A percentile compares a stretch with the other conserved stretches of the same genome.
These are phyloP conservation scores for Pammene aurita DNA, from an alignment of 2,888 invertebrate genomes.

Conservation along the genomic window DNA sequence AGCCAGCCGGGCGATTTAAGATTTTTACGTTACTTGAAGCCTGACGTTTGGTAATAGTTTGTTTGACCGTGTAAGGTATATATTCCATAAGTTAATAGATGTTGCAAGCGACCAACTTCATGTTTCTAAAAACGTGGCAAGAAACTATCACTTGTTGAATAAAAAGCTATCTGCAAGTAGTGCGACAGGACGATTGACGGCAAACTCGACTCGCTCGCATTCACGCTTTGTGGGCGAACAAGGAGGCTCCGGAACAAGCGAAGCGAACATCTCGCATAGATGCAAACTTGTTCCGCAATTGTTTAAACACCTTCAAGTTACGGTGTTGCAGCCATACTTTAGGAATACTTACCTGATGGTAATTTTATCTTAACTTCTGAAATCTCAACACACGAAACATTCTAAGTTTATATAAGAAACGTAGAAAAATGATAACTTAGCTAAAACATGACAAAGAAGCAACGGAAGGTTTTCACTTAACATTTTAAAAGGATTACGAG, in stretches of 20 bases:
- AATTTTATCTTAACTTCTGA: conserved; percentile 4
- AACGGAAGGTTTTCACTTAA: conserved; percentile 58
- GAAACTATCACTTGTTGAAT: conserved; percentile 9
- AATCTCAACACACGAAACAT: neutral
- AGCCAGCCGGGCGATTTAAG: neutral
- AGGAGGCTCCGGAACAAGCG: conserved; percentile 21
- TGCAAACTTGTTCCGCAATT: conserved; percentile 31
- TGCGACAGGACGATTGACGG: conserved; percentile 20
- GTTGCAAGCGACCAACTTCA: too few species aligned
- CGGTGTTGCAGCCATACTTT: conserved; percentile 18
- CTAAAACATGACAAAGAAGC: conserved; percentile 51
- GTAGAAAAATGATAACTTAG: conserved; percentile 48
- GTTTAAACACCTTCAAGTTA: conserved; percentile 32
- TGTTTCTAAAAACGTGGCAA: neutral
- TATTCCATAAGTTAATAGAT: too few species aligned
- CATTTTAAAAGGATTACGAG: conserved; percentile 71
- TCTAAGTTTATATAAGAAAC: conserved; percentile 19
- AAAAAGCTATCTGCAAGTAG: conserved; percentile 15
- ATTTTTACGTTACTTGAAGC: too few species aligned
- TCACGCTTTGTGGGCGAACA: conserved; percentile 18
- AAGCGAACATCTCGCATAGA: conserved; percentile 25
- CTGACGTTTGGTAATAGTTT: too few species aligned
- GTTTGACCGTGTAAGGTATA: neutral
- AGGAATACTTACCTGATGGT: neutral
- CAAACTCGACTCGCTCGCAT: conserved; percentile 23